Evolutionary conservation across 2,113 vertebrate species (phyloP), one percentile per base, ranked within the genome.

Genomic region (Hucho hucho): DNA sequence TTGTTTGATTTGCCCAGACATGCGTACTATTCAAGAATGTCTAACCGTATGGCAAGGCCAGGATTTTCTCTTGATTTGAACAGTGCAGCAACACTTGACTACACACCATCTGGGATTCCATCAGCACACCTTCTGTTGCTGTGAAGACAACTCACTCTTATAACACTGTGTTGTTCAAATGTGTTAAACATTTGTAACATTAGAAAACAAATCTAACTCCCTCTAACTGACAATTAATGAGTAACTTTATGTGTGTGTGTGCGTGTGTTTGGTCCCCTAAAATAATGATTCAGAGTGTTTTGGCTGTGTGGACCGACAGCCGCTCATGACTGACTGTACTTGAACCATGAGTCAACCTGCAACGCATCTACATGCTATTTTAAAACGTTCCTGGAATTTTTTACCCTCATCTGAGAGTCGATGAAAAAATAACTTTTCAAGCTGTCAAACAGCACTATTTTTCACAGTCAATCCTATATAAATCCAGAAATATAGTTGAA

Each of bases 341-440:
- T 20, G 49, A 81, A 73, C 69, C 80, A 28, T 84, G 79, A 86
- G 37, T 86, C 83, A 84, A 66, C 71, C 53, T 22, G 4, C 12
- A 76, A 53, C 26, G 67, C 64, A 56, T 67, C 5, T 4, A 12
- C 64, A 76, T 77, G 53, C 70, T 72, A 64, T 80, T 84, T 83
- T 72, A 71, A 61, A 72, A 72, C 0, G 43, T 70, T 74, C 13
- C 73, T 25, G 16, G 3, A 83, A 68, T 63, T 32, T 75, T 77
- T 74, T 20, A 65, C 61, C 76, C 63, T 12, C 37, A 12, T 43
- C 37, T 43, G 37, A 43, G 37, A 43, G 37, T 43, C 37, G 20
- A 56, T 43, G 13, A 69, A 47, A 58, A 43, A 67, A 70, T 64
- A 29, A 18, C n/a, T 4, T 63, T 56, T 63, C 32, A 47, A 25